phyloP scores from a whole-genome alignment of 2,113 vertebrate species.

The Elgaria multicarinata region DNA sequence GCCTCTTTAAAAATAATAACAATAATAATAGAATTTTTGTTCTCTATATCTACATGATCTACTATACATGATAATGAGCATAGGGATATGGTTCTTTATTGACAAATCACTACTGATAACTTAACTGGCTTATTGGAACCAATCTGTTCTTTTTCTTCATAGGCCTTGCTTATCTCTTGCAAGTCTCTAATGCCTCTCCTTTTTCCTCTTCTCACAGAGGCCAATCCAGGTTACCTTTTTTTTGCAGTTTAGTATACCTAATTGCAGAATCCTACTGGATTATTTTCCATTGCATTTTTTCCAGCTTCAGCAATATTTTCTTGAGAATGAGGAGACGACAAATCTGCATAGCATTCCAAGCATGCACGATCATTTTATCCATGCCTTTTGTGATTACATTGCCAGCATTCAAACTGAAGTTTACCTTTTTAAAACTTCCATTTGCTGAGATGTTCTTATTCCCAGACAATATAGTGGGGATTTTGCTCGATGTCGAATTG shows the following conservation, averaged over 20 bases:
- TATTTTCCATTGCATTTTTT: constrained; percentile 17
- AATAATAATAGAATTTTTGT: background rate
- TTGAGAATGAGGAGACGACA: constrained; percentile 13
- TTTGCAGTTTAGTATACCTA: constrained; percentile 7
- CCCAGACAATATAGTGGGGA: background rate
- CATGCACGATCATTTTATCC: background rate
- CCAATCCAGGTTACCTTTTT: constrained; percentile 34
- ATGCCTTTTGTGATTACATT: background rate
- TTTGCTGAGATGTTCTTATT: background rate
- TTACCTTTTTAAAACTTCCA: background rate
- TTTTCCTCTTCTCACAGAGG: constrained; percentile 23
- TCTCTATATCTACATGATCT: background rate
- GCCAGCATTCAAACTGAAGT: background rate
- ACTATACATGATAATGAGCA: background rate
- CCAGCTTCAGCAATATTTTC: background rate
- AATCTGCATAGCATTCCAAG: constrained; percentile 25
- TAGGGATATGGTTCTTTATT: constrained; percentile 12
- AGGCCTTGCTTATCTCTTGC: constrained; percentile 18
- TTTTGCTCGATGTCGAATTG: background rate
- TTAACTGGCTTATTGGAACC: constrained; percentile 39
- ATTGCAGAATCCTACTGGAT: background rate
- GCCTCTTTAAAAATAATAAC: background rate
- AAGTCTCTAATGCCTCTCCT: background rate
- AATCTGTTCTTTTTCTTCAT: constrained; percentile 24
- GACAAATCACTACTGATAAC: constrained; percentile 11